Evolutionary conservation across 1,140 invertebrate species (phyloP).

Genomic region (Chelonus insularis): DNA sequence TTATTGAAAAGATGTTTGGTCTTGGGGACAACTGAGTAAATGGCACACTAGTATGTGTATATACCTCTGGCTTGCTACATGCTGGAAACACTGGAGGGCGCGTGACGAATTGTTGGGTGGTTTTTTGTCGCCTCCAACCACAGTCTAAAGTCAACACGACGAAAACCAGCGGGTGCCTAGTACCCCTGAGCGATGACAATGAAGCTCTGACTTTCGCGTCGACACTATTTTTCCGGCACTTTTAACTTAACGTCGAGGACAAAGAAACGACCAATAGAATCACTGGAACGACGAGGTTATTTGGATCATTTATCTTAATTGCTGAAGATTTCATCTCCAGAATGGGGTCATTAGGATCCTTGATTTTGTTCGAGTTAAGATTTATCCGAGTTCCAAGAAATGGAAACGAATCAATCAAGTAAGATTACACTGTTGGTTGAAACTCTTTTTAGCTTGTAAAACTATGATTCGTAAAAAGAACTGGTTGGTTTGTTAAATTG

Average conservation of each 20-base stretch:
- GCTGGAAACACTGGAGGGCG: slow-evolving; percentile 31
- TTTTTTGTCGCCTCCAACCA: slow-evolving; percentile 49
- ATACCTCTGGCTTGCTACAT: background rate
- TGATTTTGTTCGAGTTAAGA: no score
- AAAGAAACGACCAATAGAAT: background rate
- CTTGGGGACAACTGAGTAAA: slow-evolving; percentile 34
- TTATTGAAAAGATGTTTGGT: slow-evolving; percentile 51
- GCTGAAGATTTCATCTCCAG: no score
- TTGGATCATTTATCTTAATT: no score
- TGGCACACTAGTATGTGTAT: slow-evolving; percentile 14
- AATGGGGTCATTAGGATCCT: no score
- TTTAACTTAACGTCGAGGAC: background rate
- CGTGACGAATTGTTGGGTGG: slow-evolving; percentile 51
- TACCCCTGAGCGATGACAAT: background rate
- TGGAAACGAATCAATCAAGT: no score
- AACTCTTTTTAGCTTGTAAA: no score
- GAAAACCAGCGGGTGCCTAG: slow-evolving; percentile 41
- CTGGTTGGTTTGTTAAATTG: no score
- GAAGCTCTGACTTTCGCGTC: slow-evolving; percentile 28
- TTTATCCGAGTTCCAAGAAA: no score
- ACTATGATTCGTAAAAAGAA: no score
- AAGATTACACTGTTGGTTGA: no score
- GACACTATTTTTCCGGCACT: slow-evolving; percentile 14
- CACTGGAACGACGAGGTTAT: no score
- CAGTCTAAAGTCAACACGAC: slow-evolving; percentile 50